Conservation (phyloP, 92 coral and sea anemone species). For the Bergia sp. region DNA sequence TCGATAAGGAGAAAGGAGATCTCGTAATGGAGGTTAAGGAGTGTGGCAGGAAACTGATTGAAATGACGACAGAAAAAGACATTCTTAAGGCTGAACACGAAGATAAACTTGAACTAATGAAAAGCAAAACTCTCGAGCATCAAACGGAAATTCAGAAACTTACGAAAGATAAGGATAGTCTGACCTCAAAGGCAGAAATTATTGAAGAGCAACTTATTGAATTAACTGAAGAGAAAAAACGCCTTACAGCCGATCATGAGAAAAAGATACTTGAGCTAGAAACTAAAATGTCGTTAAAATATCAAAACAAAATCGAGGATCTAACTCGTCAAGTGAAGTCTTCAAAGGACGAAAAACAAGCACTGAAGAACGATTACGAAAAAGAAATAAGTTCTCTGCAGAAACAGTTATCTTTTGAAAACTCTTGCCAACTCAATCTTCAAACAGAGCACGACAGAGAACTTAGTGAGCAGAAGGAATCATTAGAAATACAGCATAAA, state of each 20-base stretch:
- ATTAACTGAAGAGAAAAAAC: conserved; percentile 42
- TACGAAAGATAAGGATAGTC: conserved; percentile 35
- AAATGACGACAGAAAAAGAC: conserved; percentile 44
- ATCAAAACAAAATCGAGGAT: conserved; percentile 56
- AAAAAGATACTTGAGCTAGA: conserved; percentile 49
- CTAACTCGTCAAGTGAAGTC: conserved; percentile 42
- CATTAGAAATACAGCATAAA: conserved; percentile 62
- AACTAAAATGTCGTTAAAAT: conserved; percentile 22
- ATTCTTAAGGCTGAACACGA: conserved; percentile 48
- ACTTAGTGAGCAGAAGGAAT: conserved; percentile 58
- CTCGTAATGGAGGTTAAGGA: conserved; percentile 35
- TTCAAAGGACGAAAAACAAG: conserved; percentile 50
- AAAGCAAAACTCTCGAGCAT: conserved; percentile 51
- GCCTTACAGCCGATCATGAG: conserved; percentile 14
- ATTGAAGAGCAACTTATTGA: conserved; percentile 53
- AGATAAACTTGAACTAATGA: conserved; percentile 45
- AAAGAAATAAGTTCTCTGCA: conserved; percentile 70
- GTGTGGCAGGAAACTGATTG: conserved; percentile 44
- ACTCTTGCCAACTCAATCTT: conserved; percentile 75
- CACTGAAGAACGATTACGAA: conserved; percentile 63
- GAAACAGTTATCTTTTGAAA: conserved; percentile 78
- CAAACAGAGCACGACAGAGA: conserved; percentile 76
- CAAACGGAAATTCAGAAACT: conserved; percentile 58
- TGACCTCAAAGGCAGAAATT: conserved; percentile 47
- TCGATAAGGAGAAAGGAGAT: conserved; percentile 54